phyloP scores from a whole-genome alignment of 2,113 vertebrate species.

The Erinaceus europaeus region DNA sequence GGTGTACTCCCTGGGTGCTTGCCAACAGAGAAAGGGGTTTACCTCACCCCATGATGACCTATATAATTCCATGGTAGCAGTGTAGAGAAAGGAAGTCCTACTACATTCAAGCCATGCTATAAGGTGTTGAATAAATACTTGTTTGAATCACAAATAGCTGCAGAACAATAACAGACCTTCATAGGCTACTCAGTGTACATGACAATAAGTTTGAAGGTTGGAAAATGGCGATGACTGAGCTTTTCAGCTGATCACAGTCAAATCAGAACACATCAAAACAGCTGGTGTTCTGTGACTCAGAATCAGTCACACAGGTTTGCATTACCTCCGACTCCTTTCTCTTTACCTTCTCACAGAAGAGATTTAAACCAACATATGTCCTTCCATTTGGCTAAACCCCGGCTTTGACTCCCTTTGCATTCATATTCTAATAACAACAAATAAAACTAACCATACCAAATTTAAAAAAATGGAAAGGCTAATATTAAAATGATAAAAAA shows the following conservation, averaged over 20 bases:
- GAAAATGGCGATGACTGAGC: slow-evolving; percentile 23
- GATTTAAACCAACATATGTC: slow-evolving; percentile 47
- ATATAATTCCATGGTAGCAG: background rate
- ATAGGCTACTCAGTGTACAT: background rate
- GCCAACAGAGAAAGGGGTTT: background rate
- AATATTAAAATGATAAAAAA: slow-evolving; percentile 38
- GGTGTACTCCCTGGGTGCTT: background rate
- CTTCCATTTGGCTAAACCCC: slow-evolving; percentile 40
- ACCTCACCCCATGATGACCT: background rate
- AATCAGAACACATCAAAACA: slow-evolving; percentile 71
- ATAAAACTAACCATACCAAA: slow-evolving; percentile 24
- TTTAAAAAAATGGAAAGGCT: slow-evolving; percentile 7
- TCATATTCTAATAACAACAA: slow-evolving; percentile 35
- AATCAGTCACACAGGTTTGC: slow-evolving; percentile 58
- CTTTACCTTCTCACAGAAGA: slow-evolving; percentile 51
- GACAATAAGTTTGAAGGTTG: slow-evolving; percentile 43
- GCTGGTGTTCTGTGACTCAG: slow-evolving; percentile 69
- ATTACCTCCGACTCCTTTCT: slow-evolving; percentile 57
- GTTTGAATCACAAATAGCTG: no score
- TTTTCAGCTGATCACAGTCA: slow-evolving; percentile 64
- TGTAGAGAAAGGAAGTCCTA: background rate
- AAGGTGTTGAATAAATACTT: background rate
- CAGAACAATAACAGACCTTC: background rate
- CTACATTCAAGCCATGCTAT: background rate
- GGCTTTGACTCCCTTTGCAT: slow-evolving; percentile 58